Evolutionary conservation across 2,888 invertebrate genomes (phyloP).

Genomic region (Melieria omissa): DNA sequence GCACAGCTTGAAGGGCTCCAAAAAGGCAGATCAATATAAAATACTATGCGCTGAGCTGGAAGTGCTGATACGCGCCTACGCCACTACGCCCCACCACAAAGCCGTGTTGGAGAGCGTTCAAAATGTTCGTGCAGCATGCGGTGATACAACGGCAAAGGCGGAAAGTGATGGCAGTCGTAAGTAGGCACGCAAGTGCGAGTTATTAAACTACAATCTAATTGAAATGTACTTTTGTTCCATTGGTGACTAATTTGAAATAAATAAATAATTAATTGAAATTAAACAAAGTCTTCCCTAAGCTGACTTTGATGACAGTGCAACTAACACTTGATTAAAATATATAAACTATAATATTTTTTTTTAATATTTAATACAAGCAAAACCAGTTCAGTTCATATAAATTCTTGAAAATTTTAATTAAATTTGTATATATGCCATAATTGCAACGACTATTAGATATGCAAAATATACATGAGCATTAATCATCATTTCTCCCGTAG

Average conservation of each 20-base stretch:
- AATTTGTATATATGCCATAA: no score
- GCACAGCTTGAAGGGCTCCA: slow-evolving; percentile 66
- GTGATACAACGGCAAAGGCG: slow-evolving; percentile 71
- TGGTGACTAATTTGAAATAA: no score
- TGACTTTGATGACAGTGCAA: not conserved
- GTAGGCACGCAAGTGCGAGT: slow-evolving; percentile 18
- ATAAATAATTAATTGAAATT: no score
- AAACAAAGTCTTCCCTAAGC: no score
- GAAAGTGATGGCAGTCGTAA: slow-evolving; percentile 68
- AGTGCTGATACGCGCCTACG: slow-evolving; percentile 80
- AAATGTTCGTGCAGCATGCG: slow-evolving; percentile 70
- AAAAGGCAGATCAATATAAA: slow-evolving; percentile 90
- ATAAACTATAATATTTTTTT: not conserved
- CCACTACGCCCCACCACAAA: slow-evolving; percentile 82
- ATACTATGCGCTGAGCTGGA: slow-evolving; percentile 92
- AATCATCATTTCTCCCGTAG: slow-evolving; percentile 16
- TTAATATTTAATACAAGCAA: slow-evolving; percentile 8
- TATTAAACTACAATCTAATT: no score
- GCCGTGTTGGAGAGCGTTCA: slow-evolving; percentile 82
- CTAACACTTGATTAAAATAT: not conserved
- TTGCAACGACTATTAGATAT: no score
- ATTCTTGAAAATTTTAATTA: no score
- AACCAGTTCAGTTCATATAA: no score
- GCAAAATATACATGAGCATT: no score
- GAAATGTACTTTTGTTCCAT: no score